Percentiles rank a stretch among this genome's conserved stretches.
phyloP scores from a whole-genome alignment of 2,888 invertebrate genomes.

The Pammene aurita region DNA sequence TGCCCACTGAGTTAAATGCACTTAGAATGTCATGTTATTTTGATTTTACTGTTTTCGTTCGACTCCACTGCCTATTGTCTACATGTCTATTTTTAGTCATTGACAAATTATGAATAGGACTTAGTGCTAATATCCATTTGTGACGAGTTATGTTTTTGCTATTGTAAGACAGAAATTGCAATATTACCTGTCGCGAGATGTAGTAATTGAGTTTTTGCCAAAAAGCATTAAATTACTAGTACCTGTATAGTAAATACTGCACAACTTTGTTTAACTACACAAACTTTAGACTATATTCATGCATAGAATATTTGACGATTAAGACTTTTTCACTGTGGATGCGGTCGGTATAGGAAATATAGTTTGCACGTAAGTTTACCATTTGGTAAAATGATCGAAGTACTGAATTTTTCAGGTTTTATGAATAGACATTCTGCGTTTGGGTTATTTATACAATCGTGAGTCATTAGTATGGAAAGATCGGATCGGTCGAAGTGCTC shows the following conservation, averaged over 20 bases:
- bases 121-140: too few species aligned
- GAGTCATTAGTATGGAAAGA: too few species aligned
- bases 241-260: conserved; percentile 40
- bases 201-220: conserved; percentile 20
- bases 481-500: too few species aligned
- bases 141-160: too few species aligned
- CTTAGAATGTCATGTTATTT: background rate
- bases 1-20: background rate
- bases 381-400: too few species aligned
- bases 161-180: background rate
- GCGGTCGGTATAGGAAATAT: background rate
- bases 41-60: too few species aligned
- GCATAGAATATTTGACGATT: conserved; percentile 4
- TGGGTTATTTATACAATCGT: too few species aligned
- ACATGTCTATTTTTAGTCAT: too few species aligned
- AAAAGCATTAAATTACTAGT: conserved; percentile 24
- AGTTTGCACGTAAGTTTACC: background rate
- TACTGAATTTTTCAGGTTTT: too few species aligned
- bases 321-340: conserved; percentile 3
- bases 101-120: too few species aligned
- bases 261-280: conserved; percentile 35
- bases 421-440: too few species aligned
- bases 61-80: too few species aligned
- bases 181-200: background rate
- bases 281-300: conserved; percentile 19